phyloP scores from a whole-genome alignment of 1,140 invertebrate species.

The Euura lappo region DNA sequence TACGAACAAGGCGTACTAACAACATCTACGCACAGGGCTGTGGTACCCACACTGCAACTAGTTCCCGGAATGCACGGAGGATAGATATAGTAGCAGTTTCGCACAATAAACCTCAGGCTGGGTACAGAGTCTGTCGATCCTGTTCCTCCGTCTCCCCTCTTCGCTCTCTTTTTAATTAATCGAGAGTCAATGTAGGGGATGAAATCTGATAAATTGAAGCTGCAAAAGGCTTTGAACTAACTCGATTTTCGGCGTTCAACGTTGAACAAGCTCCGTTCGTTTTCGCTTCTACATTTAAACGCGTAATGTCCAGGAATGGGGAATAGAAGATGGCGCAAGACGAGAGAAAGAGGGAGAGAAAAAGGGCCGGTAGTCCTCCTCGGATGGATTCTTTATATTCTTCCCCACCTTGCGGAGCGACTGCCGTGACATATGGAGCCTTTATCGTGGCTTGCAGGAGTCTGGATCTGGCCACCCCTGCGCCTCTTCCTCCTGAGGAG shows the following conservation, averaged over 20 bases:
- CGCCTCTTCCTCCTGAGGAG: background rate
- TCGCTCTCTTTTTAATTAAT: no score
- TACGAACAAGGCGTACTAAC: constrained; percentile 2
- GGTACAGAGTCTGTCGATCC: background rate
- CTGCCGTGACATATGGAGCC: constrained; percentile 6
- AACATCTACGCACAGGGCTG: background rate
- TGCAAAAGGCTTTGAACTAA: no score
- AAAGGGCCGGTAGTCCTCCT: background rate
- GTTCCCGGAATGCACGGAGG: background rate
- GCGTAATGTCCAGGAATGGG: background rate
- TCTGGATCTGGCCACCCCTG: constrained; percentile 2
- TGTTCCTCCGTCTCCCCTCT: background rate
- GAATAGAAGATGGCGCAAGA: background rate
- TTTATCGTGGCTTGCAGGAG: constrained; percentile 4
- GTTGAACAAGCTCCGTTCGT: no score
- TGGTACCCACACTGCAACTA: background rate
- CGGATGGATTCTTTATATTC: background rate
- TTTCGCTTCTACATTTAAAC: background rate
- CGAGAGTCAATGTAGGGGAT: no score
- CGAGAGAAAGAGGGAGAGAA: background rate
- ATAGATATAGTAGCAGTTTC: constrained; percentile 7
- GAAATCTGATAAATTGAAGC: no score
- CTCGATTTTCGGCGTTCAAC: no score
- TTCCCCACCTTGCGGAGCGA: background rate
- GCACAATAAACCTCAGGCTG: background rate